Evolutionary conservation across 2,888 invertebrate genomes (phyloP), one percentile per base, ranked within the genome.

Genomic region (Thysanoteuthis rhombus): DNA sequence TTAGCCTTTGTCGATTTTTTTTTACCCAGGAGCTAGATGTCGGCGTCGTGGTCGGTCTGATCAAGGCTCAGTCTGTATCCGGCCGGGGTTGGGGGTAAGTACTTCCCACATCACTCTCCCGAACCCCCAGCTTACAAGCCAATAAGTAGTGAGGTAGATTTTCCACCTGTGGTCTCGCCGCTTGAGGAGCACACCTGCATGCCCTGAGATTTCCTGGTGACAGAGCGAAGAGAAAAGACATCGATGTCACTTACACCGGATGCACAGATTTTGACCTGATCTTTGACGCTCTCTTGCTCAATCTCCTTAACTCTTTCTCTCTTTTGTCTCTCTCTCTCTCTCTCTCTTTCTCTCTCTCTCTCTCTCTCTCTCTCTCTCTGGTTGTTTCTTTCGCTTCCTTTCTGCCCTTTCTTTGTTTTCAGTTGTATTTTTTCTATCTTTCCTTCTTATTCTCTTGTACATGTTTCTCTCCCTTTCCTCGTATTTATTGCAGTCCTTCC

Each of bases 11-110:
- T n/a, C n/a, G 75, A 75, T 75, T 75, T n/a, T 75, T 10, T 32
- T 12, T n/a, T n/a, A n/a, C 75, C 3, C 19, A 22, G 22, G 47
- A 16, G 16, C 47, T 47, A 19, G 75, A 32, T 75, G 75, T 75
- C 75, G 75, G 75, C 75, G 75, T 75, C 75, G 75, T 75, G 75
- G 75, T 75, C 75, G 75, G 75, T 75, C 75, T 75, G 75, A 75
- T 75, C 75, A 75, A 75, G 75, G 75, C 75, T 75, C 16, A 75
- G 75, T 19, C 75, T 5, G 75, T 75, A 75, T 75, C 75, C 75
- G 75, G 75, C 75, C n/a, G n/a, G n/a, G n/a, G n/a, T n/a, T n/a
- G n/a, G n/a, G n/a, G n/a, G n/a, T n/a, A n/a, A n/a, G n/a, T n/a
- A n/a, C n/a, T n/a, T n/a, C n/a, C n/a, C n/a, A n/a, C n/a, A n/a